Conservation (phyloP, 2,888 invertebrate genomes). For the Mythimna vitellina region DNA sequence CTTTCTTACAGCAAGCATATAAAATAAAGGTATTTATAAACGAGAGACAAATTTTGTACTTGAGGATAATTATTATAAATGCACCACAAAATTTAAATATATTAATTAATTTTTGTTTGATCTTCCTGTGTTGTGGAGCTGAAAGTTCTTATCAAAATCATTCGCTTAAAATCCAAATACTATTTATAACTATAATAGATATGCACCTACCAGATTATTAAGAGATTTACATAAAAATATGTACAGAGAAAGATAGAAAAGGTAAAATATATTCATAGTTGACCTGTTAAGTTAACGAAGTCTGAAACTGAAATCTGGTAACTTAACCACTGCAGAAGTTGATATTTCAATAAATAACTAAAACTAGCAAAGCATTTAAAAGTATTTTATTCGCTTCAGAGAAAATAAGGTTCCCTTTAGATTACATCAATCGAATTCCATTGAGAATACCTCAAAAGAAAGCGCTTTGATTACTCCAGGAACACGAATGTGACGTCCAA, state of each 20-base stretch:
- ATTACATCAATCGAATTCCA: slow-evolving; percentile 57
- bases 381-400: not conserved
- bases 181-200: not conserved
- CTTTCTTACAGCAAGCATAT: no score
- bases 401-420: slow-evolving; percentile 16
- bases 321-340: not conserved
- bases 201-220: no score
- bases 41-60: no score
- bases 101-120: no score
- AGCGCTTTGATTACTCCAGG: slow-evolving; percentile 73
- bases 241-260: no score
- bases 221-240: no score
- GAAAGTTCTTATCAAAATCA: not conserved
- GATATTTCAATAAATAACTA: not conserved
- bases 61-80: no score
- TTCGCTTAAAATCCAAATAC: not conserved
- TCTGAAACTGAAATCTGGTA: not conserved
- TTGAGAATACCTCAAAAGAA: slow-evolving; percentile 64
- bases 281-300: no score
- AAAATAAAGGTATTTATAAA: no score
- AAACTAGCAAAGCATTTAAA: not conserved
- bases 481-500: slow-evolving; percentile 63
- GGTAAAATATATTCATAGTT: no score
- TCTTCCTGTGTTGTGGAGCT: no score
- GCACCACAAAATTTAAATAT: no score